phyloP scores from a whole-genome alignment of 2,113 vertebrate species.

The Labrus mixtus region DNA sequence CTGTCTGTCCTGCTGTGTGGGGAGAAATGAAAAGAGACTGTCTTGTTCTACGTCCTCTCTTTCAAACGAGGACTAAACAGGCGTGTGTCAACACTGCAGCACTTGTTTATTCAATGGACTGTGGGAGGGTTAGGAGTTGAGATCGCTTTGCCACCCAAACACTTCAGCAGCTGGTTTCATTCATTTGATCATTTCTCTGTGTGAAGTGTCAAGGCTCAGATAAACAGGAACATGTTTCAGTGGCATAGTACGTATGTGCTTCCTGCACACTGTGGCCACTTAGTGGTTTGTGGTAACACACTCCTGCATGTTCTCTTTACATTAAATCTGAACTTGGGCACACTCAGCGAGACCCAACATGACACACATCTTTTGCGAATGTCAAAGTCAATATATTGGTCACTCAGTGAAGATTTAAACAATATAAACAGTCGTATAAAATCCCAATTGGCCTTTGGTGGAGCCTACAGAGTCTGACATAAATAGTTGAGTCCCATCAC shows the following conservation, averaged over 20 bases:
- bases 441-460: too few species aligned
- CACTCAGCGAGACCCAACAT: neutral
- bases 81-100: too few species aligned
- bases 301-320: neutral
- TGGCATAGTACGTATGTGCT: neutral
- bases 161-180: conserved; percentile 30
- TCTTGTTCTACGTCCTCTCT: conserved; percentile 1
- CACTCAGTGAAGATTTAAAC: too few species aligned
- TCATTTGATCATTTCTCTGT: neutral
- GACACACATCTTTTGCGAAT: too few species aligned
- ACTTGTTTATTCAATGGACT: conserved; percentile 12
- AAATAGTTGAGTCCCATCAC: too few species aligned
- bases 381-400: too few species aligned
- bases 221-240: conserved; percentile 15
- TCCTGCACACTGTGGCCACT: neutral
- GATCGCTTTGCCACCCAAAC: conserved; percentile 18
- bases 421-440: too few species aligned
- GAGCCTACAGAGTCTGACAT: too few species aligned
- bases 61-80: conserved; percentile 6
- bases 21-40: neutral
- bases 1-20: conserved; percentile 32
- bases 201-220: neutral
- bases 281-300: neutral
- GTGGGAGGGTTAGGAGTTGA: neutral
- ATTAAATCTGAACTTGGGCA: neutral